Evolutionary conservation across 2,797 vertebrate species (phyloP).

Genomic region (Myotis findleyi): DNA sequence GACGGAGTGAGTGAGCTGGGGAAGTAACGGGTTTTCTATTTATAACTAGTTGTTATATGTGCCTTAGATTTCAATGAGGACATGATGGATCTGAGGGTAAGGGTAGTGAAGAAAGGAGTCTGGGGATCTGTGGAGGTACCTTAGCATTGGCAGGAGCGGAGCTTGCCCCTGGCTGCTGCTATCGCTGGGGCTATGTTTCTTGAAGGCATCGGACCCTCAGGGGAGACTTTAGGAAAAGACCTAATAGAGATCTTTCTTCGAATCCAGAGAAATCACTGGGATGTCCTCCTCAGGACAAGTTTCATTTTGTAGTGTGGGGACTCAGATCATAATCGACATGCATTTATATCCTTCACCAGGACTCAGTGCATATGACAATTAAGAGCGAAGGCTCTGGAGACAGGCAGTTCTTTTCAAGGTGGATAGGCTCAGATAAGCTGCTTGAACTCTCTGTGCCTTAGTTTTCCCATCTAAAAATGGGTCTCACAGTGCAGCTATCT

Average conservation of each 20-base stretch:
- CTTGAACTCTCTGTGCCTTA: neutral
- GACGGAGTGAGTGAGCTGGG: neutral
- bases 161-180: neutral
- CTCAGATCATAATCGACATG: neutral
- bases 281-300: neutral
- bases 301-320: neutral
- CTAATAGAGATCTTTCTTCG: neutral
- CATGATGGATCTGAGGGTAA: neutral
- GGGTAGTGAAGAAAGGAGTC: neutral
- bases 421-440: neutral
- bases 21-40: neutral
- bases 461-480: neutral
- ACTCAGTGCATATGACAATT: neutral
- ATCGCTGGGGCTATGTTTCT: neutral
- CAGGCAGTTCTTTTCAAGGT: neutral
- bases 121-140: neutral
- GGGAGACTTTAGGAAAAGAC: neutral
- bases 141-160: neutral
- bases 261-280: neutral
- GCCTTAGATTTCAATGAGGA: neutral
- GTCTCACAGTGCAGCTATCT: neutral
- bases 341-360: neutral
- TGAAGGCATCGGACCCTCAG: neutral
- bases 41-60: neutral
- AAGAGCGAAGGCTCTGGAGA: neutral